Conservation (phyloP, 2,113 vertebrate species). For the Lepus europaeus region DNA sequence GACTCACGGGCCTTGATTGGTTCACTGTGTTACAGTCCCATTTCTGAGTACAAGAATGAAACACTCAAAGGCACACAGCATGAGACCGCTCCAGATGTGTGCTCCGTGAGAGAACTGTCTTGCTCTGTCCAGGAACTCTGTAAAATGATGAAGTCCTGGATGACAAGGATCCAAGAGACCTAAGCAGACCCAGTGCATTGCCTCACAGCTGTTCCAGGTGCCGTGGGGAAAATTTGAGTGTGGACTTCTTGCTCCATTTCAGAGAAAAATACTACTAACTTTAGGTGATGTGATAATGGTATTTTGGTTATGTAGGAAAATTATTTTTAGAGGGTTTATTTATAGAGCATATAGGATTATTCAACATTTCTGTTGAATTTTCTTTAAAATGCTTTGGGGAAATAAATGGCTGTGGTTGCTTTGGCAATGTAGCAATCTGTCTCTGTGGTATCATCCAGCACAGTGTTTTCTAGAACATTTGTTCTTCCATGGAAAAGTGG, state of each 20-base stretch:
- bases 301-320: neutral
- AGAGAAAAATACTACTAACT: neutral
- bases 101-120: neutral
- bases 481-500: neutral
- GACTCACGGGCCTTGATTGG: neutral
- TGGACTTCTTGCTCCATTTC: neutral
- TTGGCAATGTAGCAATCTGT: neutral
- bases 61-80: neutral
- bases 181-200: neutral
- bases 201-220: neutral
- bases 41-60: neutral
- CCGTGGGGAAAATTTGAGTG: neutral
- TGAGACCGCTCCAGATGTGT: neutral
- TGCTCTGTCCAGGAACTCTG: conserved; percentile 24
- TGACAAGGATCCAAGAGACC: neutral
- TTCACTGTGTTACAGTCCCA: neutral
- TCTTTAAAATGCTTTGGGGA: neutral
- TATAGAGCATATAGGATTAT: neutral
- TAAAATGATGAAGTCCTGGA: conserved; percentile 3
- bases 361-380: neutral
- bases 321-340: conserved; percentile 43
- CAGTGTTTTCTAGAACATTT: neutral
- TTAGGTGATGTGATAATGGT: neutral
- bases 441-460: neutral
- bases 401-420: neutral